These are phyloP conservation scores for Heteronetta atricapilla DNA, from an alignment of 2,113 vertebrate species.

Conservation along the genomic window DNA sequence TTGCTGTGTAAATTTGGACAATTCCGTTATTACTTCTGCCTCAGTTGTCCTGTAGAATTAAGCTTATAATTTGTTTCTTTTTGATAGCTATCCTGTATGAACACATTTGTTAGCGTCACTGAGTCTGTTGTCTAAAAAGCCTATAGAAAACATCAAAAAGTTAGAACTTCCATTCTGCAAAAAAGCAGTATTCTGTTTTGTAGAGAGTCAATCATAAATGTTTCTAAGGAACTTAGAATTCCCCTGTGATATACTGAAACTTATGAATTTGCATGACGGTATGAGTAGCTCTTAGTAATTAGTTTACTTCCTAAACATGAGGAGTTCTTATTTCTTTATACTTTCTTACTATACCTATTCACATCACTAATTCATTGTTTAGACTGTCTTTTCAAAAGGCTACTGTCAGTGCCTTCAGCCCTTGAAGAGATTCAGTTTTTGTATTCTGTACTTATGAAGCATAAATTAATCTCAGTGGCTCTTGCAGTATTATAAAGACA, in stretches of 20 bases:
- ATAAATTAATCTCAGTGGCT: not conserved
- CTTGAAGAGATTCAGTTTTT: not conserved
- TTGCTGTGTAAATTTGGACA: not conserved
- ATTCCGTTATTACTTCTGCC: not conserved
- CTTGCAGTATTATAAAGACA: not conserved
- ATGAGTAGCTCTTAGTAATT: not conserved
- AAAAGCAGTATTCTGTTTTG: not conserved
- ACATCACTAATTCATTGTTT: not conserved
- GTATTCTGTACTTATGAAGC: not conserved
- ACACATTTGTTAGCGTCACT: not conserved
- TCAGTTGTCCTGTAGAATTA: not conserved
- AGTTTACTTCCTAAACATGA: not conserved
- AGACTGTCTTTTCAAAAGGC: not conserved
- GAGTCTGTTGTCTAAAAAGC: not conserved
- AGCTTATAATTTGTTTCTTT: not conserved
- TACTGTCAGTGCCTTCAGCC: not conserved
- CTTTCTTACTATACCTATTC: not conserved
- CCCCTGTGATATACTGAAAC: not conserved
- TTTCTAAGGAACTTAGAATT: conserved; percentile 10
- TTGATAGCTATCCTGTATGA: not conserved
- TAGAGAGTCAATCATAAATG: not conserved
- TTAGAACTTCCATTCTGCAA: not conserved
- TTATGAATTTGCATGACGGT: not conserved
- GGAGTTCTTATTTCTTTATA: not conserved
- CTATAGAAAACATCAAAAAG: not conserved